Conservation (phyloP, 2,888 invertebrate species). For the Chalcosyrphus nemorum region DNA sequence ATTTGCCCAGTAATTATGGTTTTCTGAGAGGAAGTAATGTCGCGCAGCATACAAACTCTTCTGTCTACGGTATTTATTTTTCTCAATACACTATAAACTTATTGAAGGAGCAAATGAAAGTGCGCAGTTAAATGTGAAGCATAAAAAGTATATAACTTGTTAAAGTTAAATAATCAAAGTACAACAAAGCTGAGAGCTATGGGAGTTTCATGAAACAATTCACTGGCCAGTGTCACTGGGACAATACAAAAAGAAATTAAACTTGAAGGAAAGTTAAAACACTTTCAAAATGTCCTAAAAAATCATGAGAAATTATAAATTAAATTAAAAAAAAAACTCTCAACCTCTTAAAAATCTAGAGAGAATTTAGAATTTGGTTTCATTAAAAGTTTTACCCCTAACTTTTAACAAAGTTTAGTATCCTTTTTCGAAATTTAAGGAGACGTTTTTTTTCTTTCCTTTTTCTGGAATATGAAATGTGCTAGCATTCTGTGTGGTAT, state of each 20-base stretch:
- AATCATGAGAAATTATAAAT: background rate
- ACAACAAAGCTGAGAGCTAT: too few species aligned
- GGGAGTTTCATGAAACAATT: background rate
- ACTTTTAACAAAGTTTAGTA: conserved; percentile 9
- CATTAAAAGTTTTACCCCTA: conserved; percentile 5
- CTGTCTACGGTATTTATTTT: too few species aligned
- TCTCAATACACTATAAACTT: background rate
- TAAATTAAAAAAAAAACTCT: background rate
- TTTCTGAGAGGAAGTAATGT: conserved; percentile 14
- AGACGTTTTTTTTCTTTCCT: background rate
- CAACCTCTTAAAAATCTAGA: background rate
- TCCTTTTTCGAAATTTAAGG: background rate
- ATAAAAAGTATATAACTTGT: background rate
- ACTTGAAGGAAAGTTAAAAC: background rate
- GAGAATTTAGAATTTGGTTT: background rate
- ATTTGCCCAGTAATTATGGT: conserved; percentile 44
- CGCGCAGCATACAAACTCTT: conserved; percentile 8
- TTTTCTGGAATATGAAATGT: conserved; percentile 27
- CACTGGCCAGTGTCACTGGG: background rate
- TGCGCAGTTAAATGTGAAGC: conserved; percentile 23
- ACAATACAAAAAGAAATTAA: background rate
- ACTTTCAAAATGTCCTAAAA: background rate
- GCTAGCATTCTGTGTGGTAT: background rate
- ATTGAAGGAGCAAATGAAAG: background rate
- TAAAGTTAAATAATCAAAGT: background rate